Evolutionary conservation across 2,113 vertebrate genomes (phyloP).

Genomic region (Thamnophis sirtalis): DNA sequence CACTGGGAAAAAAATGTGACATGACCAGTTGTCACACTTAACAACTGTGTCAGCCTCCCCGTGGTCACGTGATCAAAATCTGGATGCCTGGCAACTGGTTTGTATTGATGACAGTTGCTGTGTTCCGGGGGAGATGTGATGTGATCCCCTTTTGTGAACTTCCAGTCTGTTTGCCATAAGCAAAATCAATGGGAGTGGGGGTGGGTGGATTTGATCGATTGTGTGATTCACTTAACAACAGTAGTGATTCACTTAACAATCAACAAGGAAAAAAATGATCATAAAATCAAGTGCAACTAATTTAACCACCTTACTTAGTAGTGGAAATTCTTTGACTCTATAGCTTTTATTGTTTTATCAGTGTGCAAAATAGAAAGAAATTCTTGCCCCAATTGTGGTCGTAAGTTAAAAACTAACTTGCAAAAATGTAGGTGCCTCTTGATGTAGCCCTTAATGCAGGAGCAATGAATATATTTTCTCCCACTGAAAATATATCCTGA

Average conservation of each 20-base stretch:
- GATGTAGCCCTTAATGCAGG: background rate
- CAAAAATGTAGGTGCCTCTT: background rate
- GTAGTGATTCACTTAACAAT: background rate
- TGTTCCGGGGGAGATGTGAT: background rate
- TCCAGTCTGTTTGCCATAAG: background rate
- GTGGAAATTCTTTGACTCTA: too few species aligned
- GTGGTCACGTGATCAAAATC: background rate
- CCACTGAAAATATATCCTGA: background rate
- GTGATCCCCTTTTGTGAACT: background rate
- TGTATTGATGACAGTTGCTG: background rate
- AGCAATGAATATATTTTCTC: background rate
- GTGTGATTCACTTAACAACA: background rate
- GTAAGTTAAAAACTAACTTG: background rate
- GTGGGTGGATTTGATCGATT: background rate
- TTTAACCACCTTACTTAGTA: background rate
- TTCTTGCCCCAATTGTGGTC: background rate
- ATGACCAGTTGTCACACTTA: background rate
- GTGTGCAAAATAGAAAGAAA: background rate
- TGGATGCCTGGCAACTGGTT: background rate
- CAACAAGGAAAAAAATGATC: background rate
- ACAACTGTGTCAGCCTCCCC: background rate
- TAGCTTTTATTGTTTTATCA: too few species aligned
- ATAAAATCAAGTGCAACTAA: background rate
- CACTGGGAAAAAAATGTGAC: accelerated
- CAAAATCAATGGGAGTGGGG: background rate